phyloP scores from a whole-genome alignment of 2,113 vertebrate genomes.

The Bubalus kerabau region DNA sequence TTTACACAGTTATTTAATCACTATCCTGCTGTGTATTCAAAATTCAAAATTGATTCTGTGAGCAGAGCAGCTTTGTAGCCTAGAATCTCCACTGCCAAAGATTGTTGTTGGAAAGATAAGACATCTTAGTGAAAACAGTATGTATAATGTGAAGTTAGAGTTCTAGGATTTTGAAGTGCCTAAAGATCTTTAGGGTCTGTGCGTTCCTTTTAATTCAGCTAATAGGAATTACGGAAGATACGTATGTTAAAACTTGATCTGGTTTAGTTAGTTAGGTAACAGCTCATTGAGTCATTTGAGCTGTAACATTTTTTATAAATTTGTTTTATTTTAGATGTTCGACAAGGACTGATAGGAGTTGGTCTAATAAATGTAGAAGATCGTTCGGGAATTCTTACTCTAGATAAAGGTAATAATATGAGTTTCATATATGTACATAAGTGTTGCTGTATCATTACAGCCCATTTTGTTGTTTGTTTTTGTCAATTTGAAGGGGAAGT shows the following conservation, averaged over 20 bases:
- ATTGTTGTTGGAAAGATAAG: neutral
- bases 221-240: neutral
- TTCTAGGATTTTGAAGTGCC: neutral
- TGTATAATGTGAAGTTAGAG: neutral
- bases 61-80: neutral
- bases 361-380: constrained; percentile 97
- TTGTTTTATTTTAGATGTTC: constrained; percentile 86
- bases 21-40: neutral
- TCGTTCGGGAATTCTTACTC: constrained; percentile 88
- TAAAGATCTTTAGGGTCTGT: neutral
- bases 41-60: neutral
- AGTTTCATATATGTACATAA: neutral
- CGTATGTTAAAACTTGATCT: neutral
- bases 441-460: neutral
- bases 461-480: neutral
- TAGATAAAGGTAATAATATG: constrained; percentile 92
- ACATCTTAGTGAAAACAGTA: neutral
- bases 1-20: neutral
- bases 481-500: neutral
- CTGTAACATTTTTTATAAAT: neutral
- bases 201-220: neutral
- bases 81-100: neutral
- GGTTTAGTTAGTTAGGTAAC: neutral
- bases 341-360: constrained; percentile 93
- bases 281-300: neutral